Conservation (phyloP, 2,797 vertebrate genomes). For the Prunella strophiata region DNA sequence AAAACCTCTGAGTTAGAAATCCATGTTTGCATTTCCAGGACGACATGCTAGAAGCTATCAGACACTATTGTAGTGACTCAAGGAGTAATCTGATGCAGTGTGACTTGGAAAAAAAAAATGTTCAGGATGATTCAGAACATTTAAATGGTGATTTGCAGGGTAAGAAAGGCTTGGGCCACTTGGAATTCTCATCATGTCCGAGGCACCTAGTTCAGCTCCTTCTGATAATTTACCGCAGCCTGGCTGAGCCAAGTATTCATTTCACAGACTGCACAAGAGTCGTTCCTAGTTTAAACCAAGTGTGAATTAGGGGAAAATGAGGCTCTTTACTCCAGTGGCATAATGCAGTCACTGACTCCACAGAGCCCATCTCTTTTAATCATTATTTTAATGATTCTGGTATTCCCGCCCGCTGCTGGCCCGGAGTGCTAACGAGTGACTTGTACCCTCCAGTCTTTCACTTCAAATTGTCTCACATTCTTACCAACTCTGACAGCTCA, state of each 20-base stretch:
- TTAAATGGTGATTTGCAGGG: constrained; percentile 47
- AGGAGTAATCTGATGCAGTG: constrained; percentile 32
- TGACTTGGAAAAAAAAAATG: background rate
- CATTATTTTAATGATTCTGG: background rate
- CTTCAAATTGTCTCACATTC: background rate
- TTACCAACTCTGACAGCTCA: background rate
- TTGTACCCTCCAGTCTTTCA: background rate
- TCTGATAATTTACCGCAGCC: constrained; percentile 40
- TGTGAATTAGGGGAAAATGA: constrained; percentile 28
- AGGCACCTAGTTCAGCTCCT: constrained; percentile 29
- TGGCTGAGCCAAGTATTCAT: constrained; percentile 32
- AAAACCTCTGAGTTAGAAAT: background rate
- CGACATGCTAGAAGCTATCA: background rate
- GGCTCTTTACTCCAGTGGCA: background rate
- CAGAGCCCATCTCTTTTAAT: background rate
- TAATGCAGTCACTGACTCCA: background rate
- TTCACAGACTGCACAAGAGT: constrained; percentile 37
- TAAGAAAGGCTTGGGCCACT: constrained; percentile 2
- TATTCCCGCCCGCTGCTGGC: background rate
- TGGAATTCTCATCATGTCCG: constrained; percentile 57
- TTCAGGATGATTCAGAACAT: constrained; percentile 8
- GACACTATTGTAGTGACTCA: background rate
- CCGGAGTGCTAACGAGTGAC: background rate
- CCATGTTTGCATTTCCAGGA: background rate
- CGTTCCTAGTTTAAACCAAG: constrained; percentile 14